Percentiles rank a stretch among this genome's conserved stretches.
Conservation (phyloP, 2,888 invertebrate genomes). For the Hofmannophila pseudospretella region DNA sequence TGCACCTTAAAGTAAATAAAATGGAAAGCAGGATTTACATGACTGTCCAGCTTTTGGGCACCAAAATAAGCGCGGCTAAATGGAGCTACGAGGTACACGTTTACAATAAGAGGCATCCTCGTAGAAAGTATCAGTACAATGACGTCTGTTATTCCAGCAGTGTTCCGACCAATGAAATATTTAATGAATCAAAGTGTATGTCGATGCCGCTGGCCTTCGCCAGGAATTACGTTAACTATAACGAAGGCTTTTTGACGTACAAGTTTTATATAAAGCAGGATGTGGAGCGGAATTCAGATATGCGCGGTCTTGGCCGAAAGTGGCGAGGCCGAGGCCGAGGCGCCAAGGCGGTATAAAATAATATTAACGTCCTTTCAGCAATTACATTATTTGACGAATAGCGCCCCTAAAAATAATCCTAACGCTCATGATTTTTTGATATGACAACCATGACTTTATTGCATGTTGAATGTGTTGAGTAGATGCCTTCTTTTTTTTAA, state of each 20-base stretch:
- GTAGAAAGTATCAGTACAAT: conserved; percentile 37
- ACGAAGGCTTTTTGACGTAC: conserved; percentile 24
- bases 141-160: conserved; percentile 35
- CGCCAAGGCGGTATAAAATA: too few species aligned
- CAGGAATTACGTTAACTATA: conserved; percentile 18
- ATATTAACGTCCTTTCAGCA: too few species aligned
- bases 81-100: conserved; percentile 58
- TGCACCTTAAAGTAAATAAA: conserved; percentile 38
- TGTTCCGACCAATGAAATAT: conserved; percentile 28
- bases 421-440: too few species aligned
- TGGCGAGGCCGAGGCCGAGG: conserved; percentile 6
- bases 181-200: conserved; percentile 31
- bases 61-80: conserved; percentile 36
- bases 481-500: too few species aligned
- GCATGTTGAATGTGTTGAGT: too few species aligned
- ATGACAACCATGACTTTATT: too few species aligned
- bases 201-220: conserved; percentile 31
- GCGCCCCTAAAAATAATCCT: too few species aligned
- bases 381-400: too few species aligned
- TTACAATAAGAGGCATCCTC: conserved; percentile 47
- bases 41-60: conserved; percentile 32
- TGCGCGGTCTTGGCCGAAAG: conserved; percentile 8
- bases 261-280: conserved; percentile 34
- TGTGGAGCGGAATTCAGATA: conserved; percentile 2
- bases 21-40: conserved; percentile 33